These are phyloP conservation scores for Enteromius fasciolatus DNA, from an alignment of 2,797 vertebrate genomes.

Conservation along the genomic window DNA sequence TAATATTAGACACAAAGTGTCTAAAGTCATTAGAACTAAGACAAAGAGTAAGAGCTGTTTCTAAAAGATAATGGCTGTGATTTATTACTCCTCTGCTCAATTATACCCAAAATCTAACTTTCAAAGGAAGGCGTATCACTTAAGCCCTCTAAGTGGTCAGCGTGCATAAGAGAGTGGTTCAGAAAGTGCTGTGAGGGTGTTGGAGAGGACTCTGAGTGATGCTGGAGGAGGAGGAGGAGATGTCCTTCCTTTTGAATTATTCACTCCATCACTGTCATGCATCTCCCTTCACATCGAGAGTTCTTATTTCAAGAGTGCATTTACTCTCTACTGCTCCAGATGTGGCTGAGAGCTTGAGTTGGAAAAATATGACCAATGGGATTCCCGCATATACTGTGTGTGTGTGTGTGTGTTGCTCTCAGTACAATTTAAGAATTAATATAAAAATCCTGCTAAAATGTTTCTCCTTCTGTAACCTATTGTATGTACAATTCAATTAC, in stretches of 20 bases:
- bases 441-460: not conserved
- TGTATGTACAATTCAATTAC: constrained; percentile 17
- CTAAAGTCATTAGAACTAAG: not conserved
- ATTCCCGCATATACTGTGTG: not conserved
- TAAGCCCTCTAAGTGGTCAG: constrained; percentile 27
- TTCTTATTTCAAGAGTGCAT: constrained; percentile 39
- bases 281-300: constrained; percentile 35
- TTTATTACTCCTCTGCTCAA: constrained; percentile 6
- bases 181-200: constrained; percentile 38
- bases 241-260: constrained; percentile 54
- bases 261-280: constrained; percentile 47
- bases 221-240: constrained; percentile 18
- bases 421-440: constrained; percentile 7
- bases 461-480: not conserved
- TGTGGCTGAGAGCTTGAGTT: constrained; percentile 1
- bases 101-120: constrained; percentile 21
- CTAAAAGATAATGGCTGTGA: not conserved
- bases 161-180: constrained; percentile 26
- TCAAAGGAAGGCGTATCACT: constrained; percentile 6
- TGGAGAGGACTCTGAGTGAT: constrained; percentile 27
- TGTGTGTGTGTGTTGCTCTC: not conserved
- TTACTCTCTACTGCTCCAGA: not conserved
- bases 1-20: too few species aligned
- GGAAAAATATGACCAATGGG: constrained; percentile 3
- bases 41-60: not conserved